Evolutionary conservation across 2,888 invertebrate genomes (phyloP), one percentile per base, ranked within the genome.

Genomic region (Heliconius ismenius): DNA sequence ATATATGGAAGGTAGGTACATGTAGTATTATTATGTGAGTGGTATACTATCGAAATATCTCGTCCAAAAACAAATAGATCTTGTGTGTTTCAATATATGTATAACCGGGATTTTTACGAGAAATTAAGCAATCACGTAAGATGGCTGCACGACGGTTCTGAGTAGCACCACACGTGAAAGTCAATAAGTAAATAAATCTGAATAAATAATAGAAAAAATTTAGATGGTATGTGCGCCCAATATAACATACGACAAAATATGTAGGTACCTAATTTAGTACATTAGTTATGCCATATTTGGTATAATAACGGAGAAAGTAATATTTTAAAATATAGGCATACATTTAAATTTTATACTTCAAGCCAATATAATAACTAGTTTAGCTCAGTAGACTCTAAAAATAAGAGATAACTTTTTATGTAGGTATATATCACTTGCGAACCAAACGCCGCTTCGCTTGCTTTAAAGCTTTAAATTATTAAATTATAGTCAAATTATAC

Each of bases 111-210:
- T 28, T 58, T 28, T 70, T 58, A 58, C 13, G 32, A 60, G 39
- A 69, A 60, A 28, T n/a, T 74, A 49, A 26, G 18, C 28, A 65
- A 58, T 39, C 88, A 88, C 81, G 83, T 83, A 63, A 67, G 85
- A 84, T 88, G 89, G 86, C 90, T 88, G 91, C 90, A 91, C 91
- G 91, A 90, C 90, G 91, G 87, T 91, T 92, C 90, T 90, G 91
- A 92, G 91, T 92, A 92, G 92, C 92, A 87, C 89, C 87, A 58
- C 32, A 24, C 86, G 92, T 89, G 92, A 93, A 93, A 92, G 92
- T 91, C 87, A 85, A 89, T 67, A 88, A 89, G 86, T 89, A 92
- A 92, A 92, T 88, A 92, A 87, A 87, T 90, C 85, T 89, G 85
- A 86, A 88, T 90, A 91, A 92, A 91, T 88, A 91, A 86, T 85